phyloP scores from a whole-genome alignment of 2,797 vertebrate genomes.

The Mormyrops attenuatus region DNA sequence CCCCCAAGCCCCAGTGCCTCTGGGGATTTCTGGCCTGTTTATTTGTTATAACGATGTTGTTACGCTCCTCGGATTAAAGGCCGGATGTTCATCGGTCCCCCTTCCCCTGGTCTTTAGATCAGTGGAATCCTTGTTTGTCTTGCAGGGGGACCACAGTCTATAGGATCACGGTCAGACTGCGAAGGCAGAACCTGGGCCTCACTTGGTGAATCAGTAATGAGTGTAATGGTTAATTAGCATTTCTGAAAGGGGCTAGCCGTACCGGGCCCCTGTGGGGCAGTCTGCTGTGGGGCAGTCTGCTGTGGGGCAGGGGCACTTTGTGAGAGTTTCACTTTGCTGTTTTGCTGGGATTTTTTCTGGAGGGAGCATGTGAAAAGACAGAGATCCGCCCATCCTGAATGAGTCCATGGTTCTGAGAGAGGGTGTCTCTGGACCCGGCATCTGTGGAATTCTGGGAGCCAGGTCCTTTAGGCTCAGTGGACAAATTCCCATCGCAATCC shows the following conservation, averaged over 20 bases:
- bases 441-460: background rate
- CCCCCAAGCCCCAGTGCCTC: background rate
- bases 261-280: background rate
- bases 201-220: background rate
- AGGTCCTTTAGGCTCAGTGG: background rate
- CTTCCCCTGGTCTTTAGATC: background rate
- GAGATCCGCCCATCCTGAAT: background rate
- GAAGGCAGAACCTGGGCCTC: background rate
- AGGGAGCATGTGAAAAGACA: background rate
- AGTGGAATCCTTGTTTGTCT: background rate
- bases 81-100: background rate
- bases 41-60: constrained; percentile 3
- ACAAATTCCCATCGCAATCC: background rate
- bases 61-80: background rate
- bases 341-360: background rate
- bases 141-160: background rate
- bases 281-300: background rate
- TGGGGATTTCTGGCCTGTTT: background rate
- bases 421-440: background rate
- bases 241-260: background rate
- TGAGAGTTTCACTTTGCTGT: background rate
- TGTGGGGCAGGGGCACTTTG: background rate
- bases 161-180: background rate
- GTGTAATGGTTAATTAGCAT: background rate
- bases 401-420: background rate